Base-by-base conservation (phyloP, 2,113 vertebrate genomes). In the Boulengerochromis microlepis region DNA sequence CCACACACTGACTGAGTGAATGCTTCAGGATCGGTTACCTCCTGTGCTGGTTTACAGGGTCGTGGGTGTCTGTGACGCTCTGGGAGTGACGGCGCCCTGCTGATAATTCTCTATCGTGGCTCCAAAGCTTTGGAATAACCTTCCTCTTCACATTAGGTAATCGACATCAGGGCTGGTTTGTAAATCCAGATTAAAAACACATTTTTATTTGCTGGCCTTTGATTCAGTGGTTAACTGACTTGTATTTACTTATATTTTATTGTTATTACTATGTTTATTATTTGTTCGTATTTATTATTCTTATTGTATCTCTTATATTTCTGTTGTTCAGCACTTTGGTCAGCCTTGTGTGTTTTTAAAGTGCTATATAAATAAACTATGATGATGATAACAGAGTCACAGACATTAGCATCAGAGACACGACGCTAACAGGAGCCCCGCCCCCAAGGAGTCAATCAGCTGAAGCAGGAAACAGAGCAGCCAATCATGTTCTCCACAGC, bases 371-470 rank as follows among this genome's bases (percentile, higher is more conserved):
- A 15, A 26, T 57, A 57, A 57, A 57, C 54, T 57, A 26, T 8
- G 24, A 26, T 57, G 54, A 57, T 26, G 4, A 26, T 26, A 13
- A n/a, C 31, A 38, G 61, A 66, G 61, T 13, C 10, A 38, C 16
- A 64, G 29, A 66, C 31, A 33, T 64, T 38, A 19, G 18, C 61
- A 22, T 38, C 61, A 13, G 19, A 22, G 33, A 38, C 13, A 29
- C 10, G 0, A 35, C 0, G 6, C 61, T 66, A 35, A 66, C 1
- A 69, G 33, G 2, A 4, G 19, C 64, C 64, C 64, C 19, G 19
- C 64, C 19, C 33, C 1, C 33, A 38, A 69, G 19, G 18, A 35
- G 61, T n/a, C 64, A 69, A n/a, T 40, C 64, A 69, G 19, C 35
- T 22, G 19, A 69, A 69, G 19, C 35, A 40, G 64, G 7, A 40